Percentiles rank a stretch among this genome's conserved stretches.
Conservation (phyloP, 2,888 invertebrate species). For the Choristoneura rosaceana region DNA sequence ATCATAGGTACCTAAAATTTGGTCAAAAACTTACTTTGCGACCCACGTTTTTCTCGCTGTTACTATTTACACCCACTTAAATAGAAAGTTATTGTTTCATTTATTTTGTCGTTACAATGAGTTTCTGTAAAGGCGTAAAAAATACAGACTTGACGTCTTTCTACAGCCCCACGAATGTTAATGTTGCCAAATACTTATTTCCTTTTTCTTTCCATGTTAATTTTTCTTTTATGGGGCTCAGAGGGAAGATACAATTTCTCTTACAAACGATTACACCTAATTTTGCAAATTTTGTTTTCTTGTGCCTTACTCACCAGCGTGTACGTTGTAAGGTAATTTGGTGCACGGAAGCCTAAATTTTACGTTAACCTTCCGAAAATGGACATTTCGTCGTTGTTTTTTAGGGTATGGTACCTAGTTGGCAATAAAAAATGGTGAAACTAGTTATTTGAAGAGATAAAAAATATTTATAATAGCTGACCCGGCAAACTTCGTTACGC, state of each 20-base stretch:
- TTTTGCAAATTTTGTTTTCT: conserved; percentile 40
- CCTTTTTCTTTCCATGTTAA: conserved; percentile 31
- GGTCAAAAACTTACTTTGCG: no score
- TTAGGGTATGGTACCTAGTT: background rate
- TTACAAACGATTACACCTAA: conserved; percentile 39
- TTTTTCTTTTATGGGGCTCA: conserved; percentile 36
- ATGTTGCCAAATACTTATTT: conserved; percentile 24
- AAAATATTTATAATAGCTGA: no score
- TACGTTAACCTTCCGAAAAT: conserved; percentile 31
- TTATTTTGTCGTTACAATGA: background rate
- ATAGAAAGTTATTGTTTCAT: background rate
- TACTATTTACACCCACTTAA: background rate
- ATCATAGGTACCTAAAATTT: no score
- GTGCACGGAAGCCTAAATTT: conserved; percentile 25
- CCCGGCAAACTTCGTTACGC: no score
- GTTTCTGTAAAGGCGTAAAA: background rate
- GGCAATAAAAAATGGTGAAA: no score
- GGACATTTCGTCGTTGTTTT: conserved; percentile 12
- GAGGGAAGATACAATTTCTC: conserved; percentile 33
- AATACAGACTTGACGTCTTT: background rate
- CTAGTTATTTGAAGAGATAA: no score
- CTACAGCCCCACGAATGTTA: background rate
- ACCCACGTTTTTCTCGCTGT: no score
- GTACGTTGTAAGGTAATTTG: conserved; percentile 28
- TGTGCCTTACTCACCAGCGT: conserved; percentile 31